Evolutionary conservation across 2,113 vertebrate species (phyloP), one percentile per base, ranked within the genome.

Genomic region (Pholis gunnellus): DNA sequence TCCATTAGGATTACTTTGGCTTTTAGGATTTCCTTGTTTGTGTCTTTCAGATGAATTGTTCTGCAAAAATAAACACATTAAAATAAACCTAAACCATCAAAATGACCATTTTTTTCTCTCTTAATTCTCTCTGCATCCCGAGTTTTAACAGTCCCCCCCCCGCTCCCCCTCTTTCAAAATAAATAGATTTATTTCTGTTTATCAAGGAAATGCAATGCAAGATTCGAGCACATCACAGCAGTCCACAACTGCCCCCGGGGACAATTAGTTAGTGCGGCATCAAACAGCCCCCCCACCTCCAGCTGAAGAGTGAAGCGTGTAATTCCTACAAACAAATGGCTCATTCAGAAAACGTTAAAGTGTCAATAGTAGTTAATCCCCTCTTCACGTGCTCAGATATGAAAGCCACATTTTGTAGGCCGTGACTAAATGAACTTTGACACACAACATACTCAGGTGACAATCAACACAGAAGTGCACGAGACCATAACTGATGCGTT

Each of bases 291-390:
- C 70, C 22, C 66, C 80, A 86, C 80, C 78, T 82, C 68, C 87
- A 87, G 48, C 71, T 67, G 90, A 86, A 87, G 92, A 88, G 86
- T 88, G 89, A 79, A 88, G 90, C 84, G 75, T 91, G 93, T 90
- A 86, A 91, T 89, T 89, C 83, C 79, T 57, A 78, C 84, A 87
- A 89, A 90, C 86, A 91, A 90, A 91, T 68, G 89, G 71, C 46
- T 91, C 88, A 87, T 89, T 89, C 88, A 82, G 69, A 78, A 87
- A 90, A 75, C 88, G 81, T 86, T 82, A 72, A 78, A 86, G 81
- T 85, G 84, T 85, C 88, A 88, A 76, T 86, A 69, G 81, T 59
- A 68, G 73, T 86, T 82, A 87, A 82, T 91, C 88, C 80, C 29
- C 75, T 74, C 86, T 20, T 85, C 83, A 87, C 72, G 63, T 81